A percentile compares a stretch with the other conserved stretches of the same genome.
These are phyloP conservation scores for Strix uralensis DNA, from an alignment of 2,113 vertebrate species.

Conservation along the genomic window DNA sequence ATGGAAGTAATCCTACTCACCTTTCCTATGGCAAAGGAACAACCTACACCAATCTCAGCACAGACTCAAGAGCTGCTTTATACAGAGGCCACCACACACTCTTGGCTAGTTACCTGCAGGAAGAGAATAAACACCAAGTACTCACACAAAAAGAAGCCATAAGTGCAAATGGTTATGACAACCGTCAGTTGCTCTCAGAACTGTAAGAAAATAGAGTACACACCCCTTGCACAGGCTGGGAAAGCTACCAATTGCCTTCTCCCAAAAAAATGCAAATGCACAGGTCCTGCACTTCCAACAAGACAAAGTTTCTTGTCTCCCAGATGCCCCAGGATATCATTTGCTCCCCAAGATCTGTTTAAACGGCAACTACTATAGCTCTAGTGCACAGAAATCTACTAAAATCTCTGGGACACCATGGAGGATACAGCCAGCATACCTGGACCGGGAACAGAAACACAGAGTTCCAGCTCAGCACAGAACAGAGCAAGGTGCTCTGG, in stretches of 20 bases:
- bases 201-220: background rate
- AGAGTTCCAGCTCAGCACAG: too few relatives aligned
- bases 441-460: too few relatives aligned
- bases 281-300: background rate
- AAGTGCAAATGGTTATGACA: background rate
- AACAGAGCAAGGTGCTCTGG: background rate
- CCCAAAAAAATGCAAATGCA: background rate
- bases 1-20: constrained; percentile 48
- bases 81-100: background rate
- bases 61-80: background rate
- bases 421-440: background rate
- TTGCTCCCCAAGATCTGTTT: background rate
- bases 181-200: background rate
- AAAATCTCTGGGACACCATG: accelerated
- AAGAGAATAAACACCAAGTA: background rate
- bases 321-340: background rate
- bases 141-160: background rate
- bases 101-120: constrained; percentile 16
- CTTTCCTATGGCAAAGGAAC: background rate
- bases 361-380: background rate
- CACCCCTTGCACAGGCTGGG: accelerated
- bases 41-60: background rate
- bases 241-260: background rate
- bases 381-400: accelerated
- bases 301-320: background rate